Evolutionary conservation across 2,888 invertebrate species (phyloP).

Genomic region (Actias luna): DNA sequence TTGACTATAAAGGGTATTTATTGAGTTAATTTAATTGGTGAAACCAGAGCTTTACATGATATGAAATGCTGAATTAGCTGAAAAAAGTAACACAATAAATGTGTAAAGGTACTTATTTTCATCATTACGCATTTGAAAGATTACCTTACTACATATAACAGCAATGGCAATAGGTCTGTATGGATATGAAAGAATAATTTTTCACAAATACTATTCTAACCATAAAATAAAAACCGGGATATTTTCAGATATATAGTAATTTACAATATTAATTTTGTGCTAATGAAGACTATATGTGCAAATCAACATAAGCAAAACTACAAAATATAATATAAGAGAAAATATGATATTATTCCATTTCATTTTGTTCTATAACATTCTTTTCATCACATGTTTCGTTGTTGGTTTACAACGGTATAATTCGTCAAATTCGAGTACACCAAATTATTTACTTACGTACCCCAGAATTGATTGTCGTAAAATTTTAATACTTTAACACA

Average conservation of each 20-base stretch:
- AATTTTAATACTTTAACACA: conserved; percentile 13
- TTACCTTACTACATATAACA: no score
- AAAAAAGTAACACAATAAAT: background rate
- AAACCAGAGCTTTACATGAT: background rate
- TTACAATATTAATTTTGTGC: background rate
- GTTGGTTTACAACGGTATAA: conserved; percentile 4
- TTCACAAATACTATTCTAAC: background rate
- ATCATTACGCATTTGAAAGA: no score
- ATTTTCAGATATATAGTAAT: background rate
- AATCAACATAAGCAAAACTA: background rate
- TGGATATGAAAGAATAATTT: no score
- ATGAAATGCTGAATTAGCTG: background rate
- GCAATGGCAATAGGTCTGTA: no score
- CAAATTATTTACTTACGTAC: conserved; percentile 14
- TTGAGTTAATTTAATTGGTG: background rate
- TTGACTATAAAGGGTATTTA: background rate
- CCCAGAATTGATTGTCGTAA: conserved; percentile 15
- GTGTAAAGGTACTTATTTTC: no score
- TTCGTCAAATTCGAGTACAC: conserved; percentile 16
- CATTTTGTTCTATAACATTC: background rate
- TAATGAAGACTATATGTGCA: background rate
- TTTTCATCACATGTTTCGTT: background rate
- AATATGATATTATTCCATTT: no score
- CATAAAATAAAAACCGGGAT: background rate
- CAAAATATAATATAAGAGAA: background rate